Conservation (phyloP, 2,797 vertebrate genomes). For the Sebastes glaucus region DNA sequence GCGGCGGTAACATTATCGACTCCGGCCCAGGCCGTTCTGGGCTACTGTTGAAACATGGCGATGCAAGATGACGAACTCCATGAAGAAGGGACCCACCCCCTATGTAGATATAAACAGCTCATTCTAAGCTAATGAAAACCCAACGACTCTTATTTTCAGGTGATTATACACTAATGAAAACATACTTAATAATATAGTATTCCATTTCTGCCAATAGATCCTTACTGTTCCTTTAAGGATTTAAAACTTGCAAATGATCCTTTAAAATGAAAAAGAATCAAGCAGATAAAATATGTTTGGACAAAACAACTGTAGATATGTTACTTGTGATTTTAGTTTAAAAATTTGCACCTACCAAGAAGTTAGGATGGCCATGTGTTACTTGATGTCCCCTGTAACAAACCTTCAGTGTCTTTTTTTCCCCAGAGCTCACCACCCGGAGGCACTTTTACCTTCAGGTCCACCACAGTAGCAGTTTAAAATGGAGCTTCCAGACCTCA, state of each 20-base stretch:
- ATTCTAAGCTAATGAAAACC: too few relatives aligned
- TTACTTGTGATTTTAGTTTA: not conserved
- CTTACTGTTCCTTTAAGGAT: too few relatives aligned
- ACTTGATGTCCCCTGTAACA: slow-evolving; percentile 70
- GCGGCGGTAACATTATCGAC: too few relatives aligned
- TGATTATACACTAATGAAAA: too few relatives aligned
- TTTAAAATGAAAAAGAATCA: not conserved
- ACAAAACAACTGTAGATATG: not conserved
- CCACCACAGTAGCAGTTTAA: slow-evolving; percentile 59
- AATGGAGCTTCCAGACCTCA: slow-evolving; percentile 76
- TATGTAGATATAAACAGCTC: too few relatives aligned
- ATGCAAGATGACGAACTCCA: rapidly evolving
- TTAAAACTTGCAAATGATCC: too few relatives aligned
- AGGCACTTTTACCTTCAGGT: slow-evolving; percentile 54
- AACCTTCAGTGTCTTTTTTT: slow-evolving; percentile 62
- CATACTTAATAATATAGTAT: too few relatives aligned
- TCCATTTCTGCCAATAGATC: too few relatives aligned
- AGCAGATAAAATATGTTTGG: not conserved
- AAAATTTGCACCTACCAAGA: not conserved
- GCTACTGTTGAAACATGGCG: too few relatives aligned
- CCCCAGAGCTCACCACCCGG: slow-evolving; percentile 50
- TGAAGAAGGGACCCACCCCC: too few relatives aligned
- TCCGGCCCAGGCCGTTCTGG: too few relatives aligned
- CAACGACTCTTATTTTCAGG: too few relatives aligned
- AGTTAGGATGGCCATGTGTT: slow-evolving; percentile 25